phyloP scores from a whole-genome alignment of 1,140 invertebrate species.

The Cataglyphis hispanica region DNA sequence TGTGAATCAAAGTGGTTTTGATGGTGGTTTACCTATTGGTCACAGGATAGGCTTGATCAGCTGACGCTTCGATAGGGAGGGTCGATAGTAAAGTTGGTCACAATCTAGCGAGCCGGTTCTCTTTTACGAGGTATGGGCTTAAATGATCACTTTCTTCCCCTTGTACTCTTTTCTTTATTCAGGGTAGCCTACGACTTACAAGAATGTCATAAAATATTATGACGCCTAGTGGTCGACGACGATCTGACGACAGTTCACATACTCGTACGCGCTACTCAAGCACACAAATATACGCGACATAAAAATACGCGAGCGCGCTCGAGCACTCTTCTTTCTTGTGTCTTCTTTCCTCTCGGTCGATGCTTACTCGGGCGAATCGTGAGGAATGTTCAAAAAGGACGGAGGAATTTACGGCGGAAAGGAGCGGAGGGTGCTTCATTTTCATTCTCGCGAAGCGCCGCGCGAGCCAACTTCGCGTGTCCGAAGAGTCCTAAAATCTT shows the following conservation, averaged over 20 bases:
- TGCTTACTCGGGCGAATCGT: conserved; percentile 21
- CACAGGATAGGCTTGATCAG: conserved; percentile 12
- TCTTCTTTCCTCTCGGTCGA: not conserved
- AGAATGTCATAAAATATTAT: conserved; percentile 76
- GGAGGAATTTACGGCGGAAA: conserved; percentile 43
- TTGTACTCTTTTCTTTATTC: conserved; percentile 63
- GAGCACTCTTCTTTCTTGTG: not conserved
- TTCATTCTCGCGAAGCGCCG: conserved; percentile 49
- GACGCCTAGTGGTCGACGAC: conserved; percentile 26
- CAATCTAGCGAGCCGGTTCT: conserved; percentile 73
- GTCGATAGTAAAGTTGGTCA: conserved; percentile 74
- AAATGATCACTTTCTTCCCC: conserved; percentile 80
- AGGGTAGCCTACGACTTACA: conserved; percentile 46
- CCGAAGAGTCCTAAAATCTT: conserved; percentile 73
- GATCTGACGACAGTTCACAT: conserved; percentile 4
- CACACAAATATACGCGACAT: not conserved
- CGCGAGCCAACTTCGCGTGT: conserved; percentile 56
- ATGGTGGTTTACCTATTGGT: conserved; percentile 4
- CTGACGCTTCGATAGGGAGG: conserved; percentile 15
- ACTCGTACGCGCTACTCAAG: not conserved
- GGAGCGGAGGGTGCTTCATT: conserved; percentile 46
- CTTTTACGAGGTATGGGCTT: conserved; percentile 80
- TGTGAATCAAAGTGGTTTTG: not conserved
- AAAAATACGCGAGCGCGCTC: not conserved
- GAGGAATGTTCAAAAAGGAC: not conserved